Conservation (phyloP, 2,888 invertebrate genomes). For the Dryadula phaetusa region DNA sequence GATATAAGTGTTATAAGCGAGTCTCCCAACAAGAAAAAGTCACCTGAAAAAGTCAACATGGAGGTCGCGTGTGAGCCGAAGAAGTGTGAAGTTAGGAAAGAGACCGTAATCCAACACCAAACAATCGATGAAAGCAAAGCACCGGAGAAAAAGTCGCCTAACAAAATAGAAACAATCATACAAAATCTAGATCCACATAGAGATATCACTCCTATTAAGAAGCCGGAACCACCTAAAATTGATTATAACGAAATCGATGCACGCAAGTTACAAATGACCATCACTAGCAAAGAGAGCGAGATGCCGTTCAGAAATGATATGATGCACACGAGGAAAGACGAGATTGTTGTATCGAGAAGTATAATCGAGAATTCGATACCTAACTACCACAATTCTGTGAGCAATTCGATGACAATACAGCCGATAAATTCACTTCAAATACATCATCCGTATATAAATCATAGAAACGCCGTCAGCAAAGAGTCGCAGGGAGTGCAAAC, state of each 20-base stretch:
- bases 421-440: conserved; percentile 71
- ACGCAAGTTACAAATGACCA: conserved; percentile 60
- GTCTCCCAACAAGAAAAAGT: conserved; percentile 64
- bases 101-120: conserved; percentile 79
- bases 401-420: conserved; percentile 76
- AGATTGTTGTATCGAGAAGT: conserved; percentile 72
- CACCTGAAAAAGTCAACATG: conserved; percentile 60
- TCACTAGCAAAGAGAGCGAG: conserved; percentile 67
- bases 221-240: conserved; percentile 66
- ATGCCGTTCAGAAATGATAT: conserved; percentile 69
- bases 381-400: conserved; percentile 66
- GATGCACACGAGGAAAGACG: conserved; percentile 68
- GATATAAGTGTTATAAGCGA: conserved; percentile 69
- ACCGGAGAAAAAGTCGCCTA: conserved; percentile 71
- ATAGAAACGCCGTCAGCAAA: conserved; percentile 66
- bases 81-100: conserved; percentile 72
- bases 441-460: conserved; percentile 70
- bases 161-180: conserved; percentile 71
- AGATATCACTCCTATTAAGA: conserved; percentile 63
- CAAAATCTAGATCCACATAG: conserved; percentile 71
- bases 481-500: conserved; percentile 75
- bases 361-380: conserved; percentile 69
- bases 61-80: conserved; percentile 63
- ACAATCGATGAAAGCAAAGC: conserved; percentile 65
- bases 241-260: conserved; percentile 68